Evolutionary conservation across 2,888 invertebrate genomes (phyloP), one percentile per base, ranked within the genome.

Genomic region (Volucella zonaria): DNA sequence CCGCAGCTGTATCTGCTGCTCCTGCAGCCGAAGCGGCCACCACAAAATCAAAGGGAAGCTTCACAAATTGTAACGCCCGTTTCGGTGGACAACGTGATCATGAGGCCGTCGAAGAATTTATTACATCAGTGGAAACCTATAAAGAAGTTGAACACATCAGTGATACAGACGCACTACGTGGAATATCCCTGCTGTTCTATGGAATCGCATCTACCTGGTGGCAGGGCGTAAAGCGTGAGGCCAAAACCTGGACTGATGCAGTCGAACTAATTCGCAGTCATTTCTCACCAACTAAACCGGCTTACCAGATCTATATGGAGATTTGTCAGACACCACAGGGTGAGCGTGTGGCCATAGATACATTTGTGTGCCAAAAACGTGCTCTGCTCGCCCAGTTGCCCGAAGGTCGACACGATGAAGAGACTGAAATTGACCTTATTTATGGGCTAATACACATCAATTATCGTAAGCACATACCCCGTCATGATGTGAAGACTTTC

Each of bases 401-500:
- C 2, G 66, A 71, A 11, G 68, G 42, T 8, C 67, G 81, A 4
- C 81, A 74, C 42, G 56, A 75, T 6, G 86, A 86, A 47, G 67
- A 81, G 4, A 66, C 71, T 14, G 71, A 82, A 38, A 64, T 86
- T 15, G 86, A 86, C 23, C 31, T 86, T 15, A 74, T 86, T 18
- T 81, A 86, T 40, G 81, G 86, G 6, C 43, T 86, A 12, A 2
- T 86, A 15, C 45, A 82, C 49, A 47, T 78, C 45, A 78, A 74
- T 15, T 82, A 82, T 40, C 80, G 80, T 12, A 52, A 77, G 15
- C 61, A 77, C 14, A 82, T 82, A 45, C 6, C 77, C n/a, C 71
- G 58, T 38, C 88, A 88, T n/a, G 87, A 88, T 62, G 79, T 91
- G 8, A 74, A 86, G 43, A 88, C 90, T 31, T 91, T 91, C 87